phyloP scores from a whole-genome alignment of 2,888 invertebrate species.

The Rhingia campestris region DNA sequence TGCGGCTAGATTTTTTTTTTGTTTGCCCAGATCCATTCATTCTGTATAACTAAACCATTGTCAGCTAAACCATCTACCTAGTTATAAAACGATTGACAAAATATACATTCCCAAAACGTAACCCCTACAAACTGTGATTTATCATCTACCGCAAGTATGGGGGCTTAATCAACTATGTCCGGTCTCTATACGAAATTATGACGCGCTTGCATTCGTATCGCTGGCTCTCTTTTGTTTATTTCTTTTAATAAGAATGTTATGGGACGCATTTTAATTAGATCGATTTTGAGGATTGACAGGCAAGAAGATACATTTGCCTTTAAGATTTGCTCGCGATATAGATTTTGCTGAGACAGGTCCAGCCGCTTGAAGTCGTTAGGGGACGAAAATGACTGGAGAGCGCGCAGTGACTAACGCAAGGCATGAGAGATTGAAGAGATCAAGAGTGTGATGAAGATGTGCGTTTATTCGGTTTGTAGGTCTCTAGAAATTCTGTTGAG shows the following conservation, averaged over 20 bases:
- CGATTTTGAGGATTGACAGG: conserved; percentile 1
- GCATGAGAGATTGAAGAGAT: background rate
- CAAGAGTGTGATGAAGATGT: background rate
- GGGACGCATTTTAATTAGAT: conserved; percentile 54
- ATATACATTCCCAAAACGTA: conserved; percentile 54
- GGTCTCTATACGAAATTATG: conserved; percentile 70
- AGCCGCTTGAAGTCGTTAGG: too few species aligned
- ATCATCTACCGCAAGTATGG: conserved; percentile 62
- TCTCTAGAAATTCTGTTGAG: background rate
- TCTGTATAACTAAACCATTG: conserved; percentile 9
- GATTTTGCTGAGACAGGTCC: too few species aligned
- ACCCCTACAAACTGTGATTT: conserved; percentile 71
- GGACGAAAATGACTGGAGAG: background rate
- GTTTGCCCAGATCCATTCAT: conserved; percentile 7
- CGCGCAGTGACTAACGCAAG: background rate
- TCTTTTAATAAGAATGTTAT: conserved; percentile 23
- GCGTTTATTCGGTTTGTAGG: background rate
- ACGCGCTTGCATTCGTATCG: conserved; percentile 56
- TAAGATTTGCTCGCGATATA: background rate
- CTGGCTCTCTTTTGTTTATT: conserved; percentile 25
- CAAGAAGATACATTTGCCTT: conserved; percentile 38
- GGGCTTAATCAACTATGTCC: conserved; percentile 73
- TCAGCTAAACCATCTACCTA: conserved; percentile 43
- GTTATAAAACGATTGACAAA: conserved; percentile 35
- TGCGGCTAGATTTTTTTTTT: conserved; percentile 35